Base-by-base conservation (phyloP, 2,113 vertebrate genomes). In the Gymnocephalus cernua region DNA sequence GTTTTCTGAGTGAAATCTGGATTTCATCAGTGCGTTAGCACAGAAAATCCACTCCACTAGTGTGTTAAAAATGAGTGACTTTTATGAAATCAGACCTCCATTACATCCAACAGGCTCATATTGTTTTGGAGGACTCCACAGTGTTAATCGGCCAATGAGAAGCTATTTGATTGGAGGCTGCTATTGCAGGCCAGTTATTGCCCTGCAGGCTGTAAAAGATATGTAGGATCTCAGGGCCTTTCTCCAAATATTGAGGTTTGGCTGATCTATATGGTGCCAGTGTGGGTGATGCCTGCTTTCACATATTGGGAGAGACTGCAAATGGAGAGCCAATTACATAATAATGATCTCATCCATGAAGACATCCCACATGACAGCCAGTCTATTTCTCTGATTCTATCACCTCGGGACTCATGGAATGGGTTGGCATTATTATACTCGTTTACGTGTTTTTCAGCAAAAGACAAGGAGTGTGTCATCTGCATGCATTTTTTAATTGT, bases 221-320 rank as follows among this genome's bases (percentile, higher is more conserved):
- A 80, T 27, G 64, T 56, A 48, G 73, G 67, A 85, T 79, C 69
- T 72, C 41, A 4, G 38, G 32, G 77, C 67, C 58, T 78, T 71
- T 79, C 59, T 90, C 71, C 57, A 71, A 87, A 85, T 77, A 72
- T 47, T 74, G 79, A 65, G 51, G 53, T 74, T 82, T 82, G 71
- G 73, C 72, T 19, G 59, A 86, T 73, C 80, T 51, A 32, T 32
- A 32, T 32, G 62, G 38, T 58, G 51, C 44, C 76, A 45, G 16
- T 19, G 44, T 0, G 27, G 58, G 83, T 74, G 51, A 85, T 50
- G 79, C 69, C 80, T 76, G 61, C 78, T 65, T 82, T 85, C 76
- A 85, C 67, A 83, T 76, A 71, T 44, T 44, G 66, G 59, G 68
- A 76, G 54, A 65, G 79, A 82, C 51, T 23, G 76, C 65, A 74